Evolutionary conservation across 2,113 vertebrate species (phyloP), one percentile per base, ranked within the genome.

Genomic region (Corythornis madagascariensis): DNA sequence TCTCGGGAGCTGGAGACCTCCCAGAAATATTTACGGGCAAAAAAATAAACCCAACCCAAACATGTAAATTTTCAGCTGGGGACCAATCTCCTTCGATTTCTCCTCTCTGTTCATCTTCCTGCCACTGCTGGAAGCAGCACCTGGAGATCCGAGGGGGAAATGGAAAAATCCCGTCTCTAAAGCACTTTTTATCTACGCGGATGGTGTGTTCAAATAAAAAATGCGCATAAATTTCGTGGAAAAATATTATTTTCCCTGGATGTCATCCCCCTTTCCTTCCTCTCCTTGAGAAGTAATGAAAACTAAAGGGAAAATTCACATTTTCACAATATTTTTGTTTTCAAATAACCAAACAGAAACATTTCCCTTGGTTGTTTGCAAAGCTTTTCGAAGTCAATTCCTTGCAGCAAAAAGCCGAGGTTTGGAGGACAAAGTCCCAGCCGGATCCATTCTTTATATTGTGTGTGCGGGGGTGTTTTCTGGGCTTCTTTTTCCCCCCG

Each of bases 171-270:
- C 29, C 4, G 21, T 2, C 3, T 6, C 4, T 4, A 35, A 52
- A 42, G 1, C 7, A 0, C 15, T 1, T 42, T 38, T 77, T 31
- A 10, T 53, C 25, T 20, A 2, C 2, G 8, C 48, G 10, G 24
- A 55, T 33, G 19, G 10, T 3, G 28, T 2, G 19, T 43, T 60
- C 26, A 7, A 8, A 38, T 19, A 0, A 5, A 70, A 70, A 70
- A 15, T 1, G 35, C 5, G 16, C 16, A 0, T 4, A 16, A 16
- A 5, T 61, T 65, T 8, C 3, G 4, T 0, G 47, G 31, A 17
- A 47, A 61, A 50, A 4, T 2, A 4, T 2, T 10, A 10, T 70
- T 73, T 67, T 43, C 42, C 26, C 7, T 2, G 16, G 2, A 20
- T n/a, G 22, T 13, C 47, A 26, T 8, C 33, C 14, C 28, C 22